Percentiles rank a stretch among this genome's conserved stretches.
Evolutionary conservation across 2,113 vertebrate species (phyloP).

Genomic region (Dryoscopus gambensis): DNA sequence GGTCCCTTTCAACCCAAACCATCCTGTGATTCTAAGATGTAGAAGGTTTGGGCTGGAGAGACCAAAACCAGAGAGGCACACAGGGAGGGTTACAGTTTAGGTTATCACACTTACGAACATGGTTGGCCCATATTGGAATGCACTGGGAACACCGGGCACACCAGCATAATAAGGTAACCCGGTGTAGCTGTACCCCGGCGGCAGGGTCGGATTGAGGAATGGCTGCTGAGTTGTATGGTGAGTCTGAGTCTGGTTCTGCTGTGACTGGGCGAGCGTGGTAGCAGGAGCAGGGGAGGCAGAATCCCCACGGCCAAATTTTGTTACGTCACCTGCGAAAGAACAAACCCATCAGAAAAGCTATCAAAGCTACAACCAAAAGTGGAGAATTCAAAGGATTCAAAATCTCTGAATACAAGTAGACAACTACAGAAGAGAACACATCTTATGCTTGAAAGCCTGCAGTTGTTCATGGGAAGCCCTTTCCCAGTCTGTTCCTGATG

Average conservation of each 20-base stretch:
- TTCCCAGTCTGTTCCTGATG: not conserved
- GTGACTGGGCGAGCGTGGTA: conserved; percentile 82
- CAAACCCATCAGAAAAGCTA: not conserved
- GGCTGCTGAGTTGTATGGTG: conserved; percentile 90
- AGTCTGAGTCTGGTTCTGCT: conserved; percentile 81
- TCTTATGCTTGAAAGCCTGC: not conserved
- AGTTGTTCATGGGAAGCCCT: not conserved
- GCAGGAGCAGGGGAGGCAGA: conserved; percentile 89
- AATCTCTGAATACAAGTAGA: not conserved
- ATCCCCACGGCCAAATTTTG: conserved; percentile 93
- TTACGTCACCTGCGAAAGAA: conserved; percentile 80
- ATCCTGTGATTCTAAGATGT: not conserved
- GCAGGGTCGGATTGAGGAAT: conserved; percentile 86
- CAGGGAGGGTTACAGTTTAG: not conserved
- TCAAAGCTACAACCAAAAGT: not conserved
- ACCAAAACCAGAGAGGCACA: not conserved
- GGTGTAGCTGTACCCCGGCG: conserved; percentile 93
- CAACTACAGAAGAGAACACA: not conserved
- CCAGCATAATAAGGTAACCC: conserved; percentile 92
- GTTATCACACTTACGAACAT: conserved; percentile 83
- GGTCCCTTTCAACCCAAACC: not conserved
- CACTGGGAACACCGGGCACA: conserved; percentile 84
- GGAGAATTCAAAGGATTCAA: not conserved
- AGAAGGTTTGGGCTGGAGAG: not conserved
- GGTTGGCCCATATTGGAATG: conserved; percentile 93